Evolutionary conservation across 2,113 vertebrate species (phyloP).

Genomic region (Notothenia coriiceps): DNA sequence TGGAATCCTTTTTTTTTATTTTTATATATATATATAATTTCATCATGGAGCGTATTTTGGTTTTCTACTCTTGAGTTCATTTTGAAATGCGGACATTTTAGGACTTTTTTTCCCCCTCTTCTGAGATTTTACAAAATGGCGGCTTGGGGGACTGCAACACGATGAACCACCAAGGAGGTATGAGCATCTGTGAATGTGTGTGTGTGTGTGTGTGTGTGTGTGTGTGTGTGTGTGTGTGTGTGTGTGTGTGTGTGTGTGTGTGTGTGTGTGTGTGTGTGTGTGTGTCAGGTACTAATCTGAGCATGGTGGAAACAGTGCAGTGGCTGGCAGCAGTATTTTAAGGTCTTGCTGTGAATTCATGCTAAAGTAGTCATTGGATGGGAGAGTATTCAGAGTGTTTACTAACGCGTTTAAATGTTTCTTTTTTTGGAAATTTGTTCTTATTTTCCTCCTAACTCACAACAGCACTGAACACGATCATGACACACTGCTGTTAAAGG

Average conservation of each 20-base stretch:
- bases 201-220: slow-evolving; percentile 1
- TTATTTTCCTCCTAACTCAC: background rate
- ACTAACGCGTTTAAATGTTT: too few relatives aligned
- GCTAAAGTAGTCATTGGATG: background rate
- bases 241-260: background rate
- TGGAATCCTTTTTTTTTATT: background rate
- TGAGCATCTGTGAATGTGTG: slow-evolving; percentile 13
- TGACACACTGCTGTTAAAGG: background rate
- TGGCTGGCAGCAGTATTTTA: slow-evolving; percentile 14
- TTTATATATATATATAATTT: too few relatives aligned
- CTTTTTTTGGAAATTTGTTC: background rate
- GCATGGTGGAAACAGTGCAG: slow-evolving; percentile 13
- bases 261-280: slow-evolving; percentile 18
- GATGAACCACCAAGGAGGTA: slow-evolving; percentile 61
- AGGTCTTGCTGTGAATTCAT: slow-evolving; percentile 6
- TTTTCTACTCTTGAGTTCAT: slow-evolving; percentile 12
- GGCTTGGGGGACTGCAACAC: slow-evolving; percentile 37
- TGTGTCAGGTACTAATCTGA: slow-evolving; percentile 6
- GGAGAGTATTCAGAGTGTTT: too few relatives aligned
- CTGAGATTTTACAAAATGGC: slow-evolving; percentile 72
- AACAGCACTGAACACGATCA: background rate
- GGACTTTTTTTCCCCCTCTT: slow-evolving; percentile 42
- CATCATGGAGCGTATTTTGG: background rate
- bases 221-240: slow-evolving; percentile 27
- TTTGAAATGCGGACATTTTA: slow-evolving; percentile 66